Evolutionary conservation across 2,113 vertebrate species (phyloP).

Genomic region (Ammodytes marinus): DNA sequence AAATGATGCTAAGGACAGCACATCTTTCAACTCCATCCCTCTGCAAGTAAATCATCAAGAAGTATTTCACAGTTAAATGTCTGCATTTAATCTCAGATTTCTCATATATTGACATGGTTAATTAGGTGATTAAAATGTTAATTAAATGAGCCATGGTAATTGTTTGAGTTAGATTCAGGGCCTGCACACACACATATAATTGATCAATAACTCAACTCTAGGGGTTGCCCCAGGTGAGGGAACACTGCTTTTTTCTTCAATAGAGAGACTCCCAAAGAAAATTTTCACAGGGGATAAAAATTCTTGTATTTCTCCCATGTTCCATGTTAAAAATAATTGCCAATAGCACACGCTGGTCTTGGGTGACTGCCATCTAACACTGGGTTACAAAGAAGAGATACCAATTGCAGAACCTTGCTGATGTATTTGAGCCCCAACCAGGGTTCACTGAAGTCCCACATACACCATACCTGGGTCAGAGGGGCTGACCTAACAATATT

Average conservation of each 20-base stretch:
- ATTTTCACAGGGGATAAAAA: no score
- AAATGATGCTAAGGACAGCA: not conserved
- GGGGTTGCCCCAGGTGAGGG: not conserved
- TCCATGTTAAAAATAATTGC: no score
- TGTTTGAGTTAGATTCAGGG: not conserved
- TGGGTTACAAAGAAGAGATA: no score
- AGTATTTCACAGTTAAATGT: constrained; percentile 2
- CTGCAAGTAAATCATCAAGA: not conserved
- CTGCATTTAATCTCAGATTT: constrained; percentile 1
- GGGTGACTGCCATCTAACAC: no score
- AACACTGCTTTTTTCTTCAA: constrained; percentile 9
- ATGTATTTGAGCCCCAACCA: no score
- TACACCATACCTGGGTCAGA: no score
- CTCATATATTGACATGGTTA: not conserved
- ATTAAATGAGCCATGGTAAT: not conserved
- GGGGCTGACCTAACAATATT: no score
- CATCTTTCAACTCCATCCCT: not conserved
- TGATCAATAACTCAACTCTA: not conserved
- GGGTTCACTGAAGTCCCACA: no score
- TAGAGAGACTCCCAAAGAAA: not conserved
- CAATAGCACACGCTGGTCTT: no score
- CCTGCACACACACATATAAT: not conserved
- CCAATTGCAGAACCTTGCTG: no score
- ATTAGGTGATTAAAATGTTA: constrained; percentile 6
- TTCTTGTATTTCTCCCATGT: no score